These are phyloP conservation scores for Heterocephalus glaber DNA, from an alignment of 2,113 vertebrate species.

Conservation along the genomic window DNA sequence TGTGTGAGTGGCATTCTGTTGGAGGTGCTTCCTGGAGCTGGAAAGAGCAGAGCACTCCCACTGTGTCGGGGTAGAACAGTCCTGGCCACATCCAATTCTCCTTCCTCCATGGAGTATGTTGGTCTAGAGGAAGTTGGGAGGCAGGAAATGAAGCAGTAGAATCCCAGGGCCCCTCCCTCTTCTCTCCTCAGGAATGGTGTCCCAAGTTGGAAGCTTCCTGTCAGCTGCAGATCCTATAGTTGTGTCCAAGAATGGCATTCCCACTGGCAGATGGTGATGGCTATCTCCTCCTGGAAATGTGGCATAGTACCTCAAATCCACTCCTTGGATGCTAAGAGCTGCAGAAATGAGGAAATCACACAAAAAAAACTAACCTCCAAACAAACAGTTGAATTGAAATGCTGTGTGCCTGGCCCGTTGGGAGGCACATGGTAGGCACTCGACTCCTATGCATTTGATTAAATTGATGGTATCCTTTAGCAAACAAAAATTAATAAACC, in stretches of 20 bases:
- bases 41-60: not conserved
- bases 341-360: constrained; percentile 21
- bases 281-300: constrained; percentile 25
- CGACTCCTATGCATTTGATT: not conserved
- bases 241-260: constrained; percentile 46
- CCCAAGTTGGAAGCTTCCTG: constrained; percentile 34
- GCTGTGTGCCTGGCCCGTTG: constrained; percentile 38
- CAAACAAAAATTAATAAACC: constrained; percentile 21
- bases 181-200: constrained; percentile 60
- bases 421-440: constrained; percentile 52
- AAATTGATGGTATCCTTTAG: constrained; percentile 59
- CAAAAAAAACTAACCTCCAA: constrained; percentile 50
- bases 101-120: not conserved
- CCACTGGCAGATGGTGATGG: not conserved
- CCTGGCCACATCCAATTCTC: not conserved
- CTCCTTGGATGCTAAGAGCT: constrained; percentile 50
- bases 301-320: constrained; percentile 62
- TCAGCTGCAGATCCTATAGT: constrained; percentile 42
- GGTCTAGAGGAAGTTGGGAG: not conserved
- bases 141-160: not conserved
- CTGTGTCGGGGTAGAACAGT: not conserved
- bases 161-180: constrained; percentile 1
- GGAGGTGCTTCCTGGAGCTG: constrained; percentile 31
- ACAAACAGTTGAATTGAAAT: constrained; percentile 50
- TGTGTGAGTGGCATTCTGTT: constrained; percentile 9